Base-by-base conservation (phyloP, 2,797 vertebrate genomes). In the Adrianichthys oophorus region DNA sequence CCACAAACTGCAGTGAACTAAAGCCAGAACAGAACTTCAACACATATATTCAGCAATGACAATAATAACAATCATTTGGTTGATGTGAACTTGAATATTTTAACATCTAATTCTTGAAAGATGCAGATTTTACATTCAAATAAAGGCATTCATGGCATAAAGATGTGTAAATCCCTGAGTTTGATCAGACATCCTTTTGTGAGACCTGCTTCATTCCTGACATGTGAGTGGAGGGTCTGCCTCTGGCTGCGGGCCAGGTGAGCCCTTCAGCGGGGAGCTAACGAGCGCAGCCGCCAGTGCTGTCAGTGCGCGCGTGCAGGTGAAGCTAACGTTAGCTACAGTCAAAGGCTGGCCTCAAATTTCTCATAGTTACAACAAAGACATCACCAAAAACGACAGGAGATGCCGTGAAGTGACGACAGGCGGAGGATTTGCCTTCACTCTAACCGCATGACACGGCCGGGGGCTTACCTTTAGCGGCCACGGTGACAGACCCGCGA, bases 291-390 rank as follows among this genome's bases (percentile, higher is more conserved):
- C 78, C 56, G 78, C 53, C 67, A 6, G 52, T 19, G 5, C 58
- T 49, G 69, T 76, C 84, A 62, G 29, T 4, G 49, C 4, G 52
- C 51, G 43, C 72, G 68, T 59, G 50, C 21, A 12, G 32, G 8
- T 40, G 48, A 49, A 4, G 80, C 72, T 76, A 85, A 56, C 47
- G 63, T 65, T 84, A 77, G 85, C 85, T 37, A 29, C 70, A 8
- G 32, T 56, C 45, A 48, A 55, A 50, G 57, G 62, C 52, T 83
- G 82, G 76, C 85, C 69, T 41, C 41, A 49, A 61, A 69, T 65
- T 59, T 74, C 70, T 59, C 41, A 32, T 17, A 76, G 59, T 71
- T 56, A 45, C 80, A 68, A 89, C 89, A 89, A 90, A 87, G 87
- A 50, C 83, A 67, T 70, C 76, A 48, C 68, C 66, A 19, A 52